Conservation (phyloP, 1,140 invertebrate species). For the Zeugodacus cucurbitae region DNA sequence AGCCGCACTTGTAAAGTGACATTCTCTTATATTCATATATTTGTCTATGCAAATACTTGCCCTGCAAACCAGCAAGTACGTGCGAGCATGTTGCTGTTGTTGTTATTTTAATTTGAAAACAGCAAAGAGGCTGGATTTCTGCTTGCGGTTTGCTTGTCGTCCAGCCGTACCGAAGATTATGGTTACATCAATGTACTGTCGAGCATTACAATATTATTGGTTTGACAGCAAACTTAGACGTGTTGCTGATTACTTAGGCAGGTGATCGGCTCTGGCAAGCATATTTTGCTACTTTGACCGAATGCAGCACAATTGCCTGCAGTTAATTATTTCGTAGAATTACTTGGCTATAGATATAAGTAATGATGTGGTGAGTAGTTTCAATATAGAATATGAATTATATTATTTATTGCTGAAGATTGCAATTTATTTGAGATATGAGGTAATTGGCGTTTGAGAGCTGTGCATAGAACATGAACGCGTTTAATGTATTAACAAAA, state of each 20-base stretch:
- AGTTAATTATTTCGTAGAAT: too few species aligned
- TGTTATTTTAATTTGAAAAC: background rate
- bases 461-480: too few species aligned
- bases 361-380: too few species aligned
- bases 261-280: background rate
- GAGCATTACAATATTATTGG: slow-evolving; percentile 17
- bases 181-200: background rate
- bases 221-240: background rate
- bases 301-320: too few species aligned
- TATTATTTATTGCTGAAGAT: too few species aligned
- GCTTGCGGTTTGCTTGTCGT: background rate
- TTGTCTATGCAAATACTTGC: background rate
- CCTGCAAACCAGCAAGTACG: background rate
- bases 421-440: too few species aligned
- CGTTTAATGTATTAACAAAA: too few species aligned
- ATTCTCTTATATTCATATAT: background rate
- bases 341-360: too few species aligned
- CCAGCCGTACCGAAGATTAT: background rate
- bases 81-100: background rate
- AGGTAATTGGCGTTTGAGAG: too few species aligned
- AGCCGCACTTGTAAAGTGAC: background rate
- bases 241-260: background rate
- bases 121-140: background rate
- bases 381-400: too few species aligned
- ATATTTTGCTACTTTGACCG: too few species aligned